Percentiles rank a stretch among this genome's conserved stretches.
phyloP scores from a whole-genome alignment of 2,888 invertebrate genomes.

The Drosophila quinaria region DNA sequence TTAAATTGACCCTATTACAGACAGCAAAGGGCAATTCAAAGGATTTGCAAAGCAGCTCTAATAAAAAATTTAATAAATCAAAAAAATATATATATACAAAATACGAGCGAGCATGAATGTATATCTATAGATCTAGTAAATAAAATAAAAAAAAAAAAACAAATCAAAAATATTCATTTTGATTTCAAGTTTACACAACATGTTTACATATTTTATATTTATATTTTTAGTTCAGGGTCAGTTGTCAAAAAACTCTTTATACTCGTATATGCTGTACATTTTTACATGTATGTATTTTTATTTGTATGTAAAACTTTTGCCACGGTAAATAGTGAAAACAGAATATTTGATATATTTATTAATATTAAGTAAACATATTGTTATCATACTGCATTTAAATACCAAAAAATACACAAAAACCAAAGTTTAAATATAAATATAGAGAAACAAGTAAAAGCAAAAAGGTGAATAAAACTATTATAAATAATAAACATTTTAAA shows the following conservation, averaged over 20 bases:
- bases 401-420: conserved; percentile 50
- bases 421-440: conserved; percentile 42
- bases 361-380: conserved; percentile 79
- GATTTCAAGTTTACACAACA: conserved; percentile 28
- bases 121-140: conserved; percentile 14
- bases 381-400: conserved; percentile 77
- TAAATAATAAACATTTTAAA: conserved; percentile 76
- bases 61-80: conserved; percentile 35
- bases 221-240: conserved; percentile 25
- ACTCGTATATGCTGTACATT: conserved; percentile 11
- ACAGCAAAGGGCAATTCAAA: conserved; percentile 20
- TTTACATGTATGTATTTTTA: conserved; percentile 36
- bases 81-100: conserved; percentile 3
- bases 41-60: conserved; percentile 18
- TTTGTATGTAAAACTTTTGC: conserved; percentile 48
- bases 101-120: conserved; percentile 13
- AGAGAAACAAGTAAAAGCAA: conserved; percentile 48
- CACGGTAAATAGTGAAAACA: conserved; percentile 33
- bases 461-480: conserved; percentile 72
- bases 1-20: conserved; percentile 25
- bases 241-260: conserved; percentile 3
- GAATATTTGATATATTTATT: conserved; percentile 76
- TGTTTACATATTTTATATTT: conserved; percentile 25
- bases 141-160: conserved; percentile 1
- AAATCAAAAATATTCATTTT: conserved; percentile 29